These are phyloP conservation scores for Oithona nana DNA, from an alignment of 2,888 invertebrate genomes.

Conservation along the genomic window DNA sequence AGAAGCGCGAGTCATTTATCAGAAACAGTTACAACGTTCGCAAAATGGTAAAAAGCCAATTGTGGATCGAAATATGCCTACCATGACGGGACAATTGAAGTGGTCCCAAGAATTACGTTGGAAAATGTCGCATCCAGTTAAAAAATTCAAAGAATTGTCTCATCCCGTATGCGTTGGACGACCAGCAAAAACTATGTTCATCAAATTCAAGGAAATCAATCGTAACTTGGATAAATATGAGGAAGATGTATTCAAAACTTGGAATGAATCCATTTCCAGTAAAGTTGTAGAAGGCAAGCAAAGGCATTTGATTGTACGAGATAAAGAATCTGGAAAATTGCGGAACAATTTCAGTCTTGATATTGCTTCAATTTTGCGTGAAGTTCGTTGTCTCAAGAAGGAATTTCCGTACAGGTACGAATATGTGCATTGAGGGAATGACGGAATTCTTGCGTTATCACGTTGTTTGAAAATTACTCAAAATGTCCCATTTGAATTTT, in stretches of 20 bases:
- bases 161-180: constrained; percentile 58
- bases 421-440: too few species aligned
- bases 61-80: constrained; percentile 59
- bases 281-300: constrained; percentile 55
- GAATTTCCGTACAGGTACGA: too few species aligned
- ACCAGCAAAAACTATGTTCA: constrained; percentile 34
- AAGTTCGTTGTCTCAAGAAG: constrained; percentile 38
- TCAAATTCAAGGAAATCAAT: constrained; percentile 22
- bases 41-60: constrained; percentile 22
- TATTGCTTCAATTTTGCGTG: constrained; percentile 47
- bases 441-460: too few species aligned
- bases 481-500: too few species aligned
- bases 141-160: constrained; percentile 57
- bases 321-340: constrained; percentile 32
- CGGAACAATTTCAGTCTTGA: constrained; percentile 12
- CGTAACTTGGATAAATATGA: constrained; percentile 37
- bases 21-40: constrained; percentile 24
- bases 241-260: constrained; percentile 50
- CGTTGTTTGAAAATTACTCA: too few species aligned
- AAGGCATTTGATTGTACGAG: constrained; percentile 46
- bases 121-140: constrained; percentile 33
- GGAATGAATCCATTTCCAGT: constrained; percentile 49
- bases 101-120: constrained; percentile 54
- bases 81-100: constrained; percentile 60
- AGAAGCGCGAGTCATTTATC: constrained; percentile 27